A percentile compares a stretch with the other conserved stretches of the same genome.
Evolutionary conservation across 2,888 invertebrate species (phyloP).

Genomic region (Heteromyza rotundicornis): DNA sequence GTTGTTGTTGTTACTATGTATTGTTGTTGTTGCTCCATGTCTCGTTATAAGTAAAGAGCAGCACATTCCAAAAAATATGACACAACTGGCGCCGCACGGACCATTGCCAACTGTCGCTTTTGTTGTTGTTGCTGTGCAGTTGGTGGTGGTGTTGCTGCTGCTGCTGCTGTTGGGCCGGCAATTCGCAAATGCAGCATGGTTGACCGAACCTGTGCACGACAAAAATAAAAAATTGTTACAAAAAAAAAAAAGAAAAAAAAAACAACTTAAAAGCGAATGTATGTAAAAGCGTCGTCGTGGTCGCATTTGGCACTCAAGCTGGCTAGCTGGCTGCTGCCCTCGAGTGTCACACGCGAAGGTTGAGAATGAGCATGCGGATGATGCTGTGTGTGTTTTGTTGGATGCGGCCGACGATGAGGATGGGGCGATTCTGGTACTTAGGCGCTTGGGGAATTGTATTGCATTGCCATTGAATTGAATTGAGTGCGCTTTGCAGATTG

Average conservation of each 20-base stretch:
- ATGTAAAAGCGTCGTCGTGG: not conserved
- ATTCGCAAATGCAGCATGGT: not conserved
- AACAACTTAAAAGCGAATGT: not conserved
- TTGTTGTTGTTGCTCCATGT: slow-evolving; percentile 4
- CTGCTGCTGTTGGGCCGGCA: not conserved
- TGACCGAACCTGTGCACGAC: not conserved
- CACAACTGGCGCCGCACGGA: slow-evolving; percentile 35
- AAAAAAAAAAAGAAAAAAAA: too few relatives aligned
- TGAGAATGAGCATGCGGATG: too few relatives aligned
- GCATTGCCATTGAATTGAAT: slow-evolving; percentile 21
- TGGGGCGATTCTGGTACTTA: too few relatives aligned
- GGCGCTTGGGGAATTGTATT: not conserved
- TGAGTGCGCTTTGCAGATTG: slow-evolving; percentile 24
- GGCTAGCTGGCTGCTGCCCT: not conserved
- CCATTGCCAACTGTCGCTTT: not conserved
- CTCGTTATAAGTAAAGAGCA: slow-evolving; percentile 24
- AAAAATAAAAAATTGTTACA: too few relatives aligned
- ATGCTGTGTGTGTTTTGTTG: too few relatives aligned
- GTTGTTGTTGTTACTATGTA: slow-evolving; percentile 2
- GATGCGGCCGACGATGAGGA: too few relatives aligned
- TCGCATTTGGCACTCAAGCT: slow-evolving; percentile 1
- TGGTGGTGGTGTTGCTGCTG: not conserved
- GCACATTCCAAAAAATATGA: slow-evolving; percentile 34
- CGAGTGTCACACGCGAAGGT: not conserved
- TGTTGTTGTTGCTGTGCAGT: not conserved